A percentile compares a stretch with the other conserved stretches of the same genome.
phyloP scores from a whole-genome alignment of 2,797 vertebrate species.

The Benthosema pterotum region DNA sequence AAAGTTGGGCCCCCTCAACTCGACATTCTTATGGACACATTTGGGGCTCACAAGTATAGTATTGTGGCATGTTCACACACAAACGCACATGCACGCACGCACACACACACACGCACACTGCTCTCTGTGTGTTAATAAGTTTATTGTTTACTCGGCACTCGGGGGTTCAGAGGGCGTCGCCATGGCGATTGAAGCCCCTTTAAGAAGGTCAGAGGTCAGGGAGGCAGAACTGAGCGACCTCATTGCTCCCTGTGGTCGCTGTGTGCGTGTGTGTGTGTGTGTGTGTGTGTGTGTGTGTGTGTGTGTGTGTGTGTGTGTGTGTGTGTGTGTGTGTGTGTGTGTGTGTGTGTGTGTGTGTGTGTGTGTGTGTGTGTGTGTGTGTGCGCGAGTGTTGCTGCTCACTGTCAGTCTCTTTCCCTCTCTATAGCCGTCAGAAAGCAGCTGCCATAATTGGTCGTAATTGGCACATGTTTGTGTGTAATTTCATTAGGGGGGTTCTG shows the following conservation, averaged over 20 bases:
- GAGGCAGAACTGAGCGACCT: slow-evolving; percentile 52
- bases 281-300: slow-evolving; percentile 18
- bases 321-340: slow-evolving; percentile 18
- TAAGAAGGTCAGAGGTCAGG: slow-evolving; percentile 54
- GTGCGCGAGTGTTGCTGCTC: slow-evolving; percentile 14
- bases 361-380: slow-evolving; percentile 15
- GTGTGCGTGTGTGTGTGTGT: slow-evolving; percentile 17
- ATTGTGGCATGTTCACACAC: too few species aligned
- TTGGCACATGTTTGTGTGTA: slow-evolving; percentile 55
- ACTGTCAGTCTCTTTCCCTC: slow-evolving; percentile 1
- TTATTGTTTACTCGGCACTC: slow-evolving; percentile 52
- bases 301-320: slow-evolving; percentile 11
- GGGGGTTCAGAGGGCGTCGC: slow-evolving; percentile 37
- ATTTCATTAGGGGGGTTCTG: slow-evolving; percentile 29
- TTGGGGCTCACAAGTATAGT: too few species aligned
- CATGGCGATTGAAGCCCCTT: slow-evolving; percentile 43
- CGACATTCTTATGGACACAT: neutral
- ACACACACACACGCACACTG: neutral
- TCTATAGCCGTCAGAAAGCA: slow-evolving; percentile 48
- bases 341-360: slow-evolving; percentile 12
- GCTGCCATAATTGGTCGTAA: slow-evolving; percentile 65
- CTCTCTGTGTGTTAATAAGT: slow-evolving; percentile 36
- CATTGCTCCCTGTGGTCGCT: slow-evolving; percentile 46
- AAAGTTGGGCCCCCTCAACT: too few species aligned
- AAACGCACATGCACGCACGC: slow-evolving; percentile 1